Conservation (phyloP, 1,140 invertebrate genomes). For the Akabosia matsudoensis region DNA sequence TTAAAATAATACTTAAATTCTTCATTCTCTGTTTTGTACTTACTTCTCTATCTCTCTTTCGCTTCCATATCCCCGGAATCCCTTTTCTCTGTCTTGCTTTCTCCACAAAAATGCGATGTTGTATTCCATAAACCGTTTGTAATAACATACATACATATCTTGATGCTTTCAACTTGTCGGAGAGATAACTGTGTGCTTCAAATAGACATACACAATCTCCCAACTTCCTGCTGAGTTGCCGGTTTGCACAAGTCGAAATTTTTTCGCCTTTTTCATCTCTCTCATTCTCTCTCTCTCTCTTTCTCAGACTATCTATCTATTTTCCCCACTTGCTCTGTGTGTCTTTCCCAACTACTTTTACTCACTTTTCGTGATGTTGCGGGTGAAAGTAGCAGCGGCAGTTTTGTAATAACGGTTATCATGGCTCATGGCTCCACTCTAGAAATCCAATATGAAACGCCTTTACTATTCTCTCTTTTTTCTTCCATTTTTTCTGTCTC, state of each 20-base stretch:
- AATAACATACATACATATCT: too few species aligned
- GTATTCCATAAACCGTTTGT: too few species aligned
- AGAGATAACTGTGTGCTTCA: not conserved
- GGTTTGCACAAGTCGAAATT: not conserved
- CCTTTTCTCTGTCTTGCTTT: too few species aligned
- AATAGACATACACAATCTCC: not conserved
- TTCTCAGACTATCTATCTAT: too few species aligned
- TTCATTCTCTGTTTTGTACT: too few species aligned
- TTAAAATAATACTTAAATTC: too few species aligned
- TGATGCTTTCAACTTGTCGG: not conserved
- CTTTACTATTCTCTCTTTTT: not conserved
- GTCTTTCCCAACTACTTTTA: not conserved
- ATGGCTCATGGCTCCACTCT: not conserved
- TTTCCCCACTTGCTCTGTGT: too few species aligned
- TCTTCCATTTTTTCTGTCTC: not conserved
- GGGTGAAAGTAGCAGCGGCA: not conserved
- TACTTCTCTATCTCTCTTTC: too few species aligned
- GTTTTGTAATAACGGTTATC: not conserved
- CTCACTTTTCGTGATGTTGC: not conserved
- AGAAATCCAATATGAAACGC: not conserved
- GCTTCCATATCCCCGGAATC: too few species aligned
- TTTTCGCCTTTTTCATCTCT: not conserved
- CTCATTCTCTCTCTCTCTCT: not conserved
- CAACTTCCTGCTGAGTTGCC: slow-evolving; percentile 23
- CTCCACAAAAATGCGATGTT: too few species aligned